Conservation (phyloP, 2,888 invertebrate species). For the Calameuta idolon region DNA sequence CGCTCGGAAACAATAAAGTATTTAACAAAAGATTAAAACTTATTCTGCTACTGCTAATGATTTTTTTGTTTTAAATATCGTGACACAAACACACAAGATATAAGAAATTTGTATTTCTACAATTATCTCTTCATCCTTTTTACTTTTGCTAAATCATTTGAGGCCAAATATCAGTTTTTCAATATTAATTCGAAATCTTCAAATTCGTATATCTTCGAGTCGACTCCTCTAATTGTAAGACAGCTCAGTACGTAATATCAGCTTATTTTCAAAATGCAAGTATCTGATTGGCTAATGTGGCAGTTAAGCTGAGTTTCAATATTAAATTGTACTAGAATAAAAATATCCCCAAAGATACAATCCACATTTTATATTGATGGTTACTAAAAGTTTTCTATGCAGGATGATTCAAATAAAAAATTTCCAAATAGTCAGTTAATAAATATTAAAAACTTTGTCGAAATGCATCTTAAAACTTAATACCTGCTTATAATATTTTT, state of each 20-base stretch:
- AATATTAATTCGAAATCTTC: slow-evolving; percentile 11
- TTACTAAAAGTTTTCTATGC: not conserved
- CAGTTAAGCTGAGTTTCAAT: not conserved
- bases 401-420: not conserved
- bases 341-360: not conserved
- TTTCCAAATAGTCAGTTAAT: slow-evolving; percentile 25
- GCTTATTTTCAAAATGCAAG: not conserved
- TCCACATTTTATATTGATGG: not conserved
- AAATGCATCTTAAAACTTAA: slow-evolving; percentile 20
- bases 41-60: too few species aligned
- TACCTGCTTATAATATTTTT: not conserved
- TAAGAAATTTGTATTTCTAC: too few species aligned
- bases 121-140: too few species aligned
- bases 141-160: too few species aligned
- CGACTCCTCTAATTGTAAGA: too few species aligned
- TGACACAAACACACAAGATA: too few species aligned
- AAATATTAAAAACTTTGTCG: slow-evolving; percentile 22
- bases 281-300: not conserved
- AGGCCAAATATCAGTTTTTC: slow-evolving; percentile 9
- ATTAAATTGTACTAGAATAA: not conserved
- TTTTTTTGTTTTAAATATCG: too few species aligned
- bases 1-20: too few species aligned
- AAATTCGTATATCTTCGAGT: too few species aligned
- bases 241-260: not conserved
- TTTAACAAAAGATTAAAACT: too few species aligned